These are phyloP conservation scores for Bursaphelenchus mucronatus DNA, from an alignment of 1,140 invertebrate genomes.

Conservation along the genomic window DNA sequence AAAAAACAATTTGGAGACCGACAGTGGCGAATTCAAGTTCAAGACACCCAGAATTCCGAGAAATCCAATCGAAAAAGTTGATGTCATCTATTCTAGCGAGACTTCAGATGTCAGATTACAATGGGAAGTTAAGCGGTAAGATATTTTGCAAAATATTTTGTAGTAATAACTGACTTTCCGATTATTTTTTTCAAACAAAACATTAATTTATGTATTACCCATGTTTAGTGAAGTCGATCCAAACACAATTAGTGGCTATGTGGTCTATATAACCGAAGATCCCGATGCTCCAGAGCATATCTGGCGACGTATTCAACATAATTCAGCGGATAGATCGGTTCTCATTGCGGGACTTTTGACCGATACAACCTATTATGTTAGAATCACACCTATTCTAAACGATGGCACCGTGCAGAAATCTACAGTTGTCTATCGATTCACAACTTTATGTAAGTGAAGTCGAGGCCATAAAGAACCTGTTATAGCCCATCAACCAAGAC, in stretches of 20 bases:
- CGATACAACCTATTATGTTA: conserved; percentile 56
- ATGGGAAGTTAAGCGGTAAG: conserved; percentile 55
- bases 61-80: conserved; percentile 56
- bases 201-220: conserved; percentile 9
- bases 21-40: conserved; percentile 57
- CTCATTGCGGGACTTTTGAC: conserved; percentile 42
- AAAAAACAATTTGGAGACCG: conserved; percentile 41
- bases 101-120: conserved; percentile 50
- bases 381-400: conserved; percentile 43
- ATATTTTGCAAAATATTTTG: conserved; percentile 4
- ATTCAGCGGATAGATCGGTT: conserved; percentile 36
- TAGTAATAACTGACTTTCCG: not conserved
- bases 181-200: conserved; percentile 16
- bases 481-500: too few species aligned
- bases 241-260: conserved; percentile 44
- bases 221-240: conserved; percentile 9
- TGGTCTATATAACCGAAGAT: conserved; percentile 51
- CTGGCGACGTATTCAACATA: conserved; percentile 33
- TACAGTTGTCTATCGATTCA: conserved; percentile 54
- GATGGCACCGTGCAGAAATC: conserved; percentile 49
- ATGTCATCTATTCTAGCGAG: conserved; percentile 59
- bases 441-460: conserved; percentile 46
- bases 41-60: conserved; percentile 44
- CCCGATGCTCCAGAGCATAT: conserved; percentile 33
- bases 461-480: too few species aligned